Evolutionary conservation across 2,888 invertebrate species (phyloP).

Genomic region (Unio pictorum): DNA sequence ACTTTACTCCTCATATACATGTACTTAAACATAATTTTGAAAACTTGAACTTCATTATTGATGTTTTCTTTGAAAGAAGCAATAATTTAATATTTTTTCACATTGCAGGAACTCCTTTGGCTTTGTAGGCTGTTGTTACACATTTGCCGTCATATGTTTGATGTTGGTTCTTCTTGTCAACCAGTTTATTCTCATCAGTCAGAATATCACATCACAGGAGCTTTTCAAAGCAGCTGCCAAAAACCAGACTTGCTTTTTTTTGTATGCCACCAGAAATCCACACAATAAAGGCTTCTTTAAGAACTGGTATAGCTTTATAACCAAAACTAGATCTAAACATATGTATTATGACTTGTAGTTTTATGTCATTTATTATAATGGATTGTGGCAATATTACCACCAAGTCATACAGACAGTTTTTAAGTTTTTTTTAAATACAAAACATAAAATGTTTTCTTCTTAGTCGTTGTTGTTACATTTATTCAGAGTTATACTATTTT

Average conservation of each 20-base stretch:
- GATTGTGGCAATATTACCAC: too few species aligned
- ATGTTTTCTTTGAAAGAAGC: too few species aligned
- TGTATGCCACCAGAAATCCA: constrained; percentile 50
- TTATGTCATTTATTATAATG: too few species aligned
- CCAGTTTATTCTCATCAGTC: constrained; percentile 65
- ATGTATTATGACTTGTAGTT: too few species aligned
- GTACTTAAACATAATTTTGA: too few species aligned
- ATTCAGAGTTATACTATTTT: too few species aligned
- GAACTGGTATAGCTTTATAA: constrained; percentile 61
- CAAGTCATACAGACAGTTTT: too few species aligned
- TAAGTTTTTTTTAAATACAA: too few species aligned
- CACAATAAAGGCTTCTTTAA: constrained; percentile 59
- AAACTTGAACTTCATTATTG: too few species aligned
- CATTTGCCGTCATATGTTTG: constrained; percentile 39
- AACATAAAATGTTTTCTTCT: too few species aligned
- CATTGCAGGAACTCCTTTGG: constrained; percentile 60
- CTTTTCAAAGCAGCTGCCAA: constrained; percentile 49
- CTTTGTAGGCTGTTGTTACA: constrained; percentile 61
- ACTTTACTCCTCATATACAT: too few species aligned
- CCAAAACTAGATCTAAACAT: constrained; percentile 11
- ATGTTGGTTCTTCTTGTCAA: constrained; percentile 58
- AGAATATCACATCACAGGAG: constrained; percentile 68
- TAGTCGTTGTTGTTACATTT: too few species aligned
- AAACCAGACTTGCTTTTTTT: constrained; percentile 35
- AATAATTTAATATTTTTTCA: constrained; percentile 3